Conservation (phyloP, 1,140 invertebrate species). For the Dendrolimus punctatus region DNA sequence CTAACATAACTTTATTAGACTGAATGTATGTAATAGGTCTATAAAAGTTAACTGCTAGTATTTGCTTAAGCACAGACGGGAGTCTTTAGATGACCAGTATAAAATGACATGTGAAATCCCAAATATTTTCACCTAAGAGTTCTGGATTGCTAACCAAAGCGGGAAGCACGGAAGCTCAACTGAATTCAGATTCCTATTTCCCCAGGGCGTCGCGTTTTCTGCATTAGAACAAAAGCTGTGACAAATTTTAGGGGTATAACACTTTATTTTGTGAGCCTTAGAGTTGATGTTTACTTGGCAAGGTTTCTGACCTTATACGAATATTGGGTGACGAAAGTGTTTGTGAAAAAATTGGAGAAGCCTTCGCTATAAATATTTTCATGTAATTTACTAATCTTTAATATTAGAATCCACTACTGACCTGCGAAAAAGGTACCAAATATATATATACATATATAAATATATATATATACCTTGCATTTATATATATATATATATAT, state of each 20-base stretch:
- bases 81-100: slow-evolving; percentile 21
- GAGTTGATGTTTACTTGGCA: slow-evolving; percentile 23
- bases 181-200: slow-evolving; percentile 37
- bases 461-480: too few relatives aligned
- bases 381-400: background rate
- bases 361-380: background rate
- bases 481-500: too few relatives aligned
- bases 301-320: slow-evolving; percentile 28
- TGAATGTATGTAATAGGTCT: slow-evolving; percentile 45
- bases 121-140: background rate
- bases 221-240: slow-evolving; percentile 44
- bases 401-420: too few relatives aligned
- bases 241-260: slow-evolving; percentile 16
- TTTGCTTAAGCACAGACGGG: slow-evolving; percentile 46
- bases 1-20: slow-evolving; percentile 40
- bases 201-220: slow-evolving; percentile 37
- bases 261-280: slow-evolving; percentile 26
- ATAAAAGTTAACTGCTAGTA: slow-evolving; percentile 54
- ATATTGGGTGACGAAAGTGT: slow-evolving; percentile 39
- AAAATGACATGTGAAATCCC: slow-evolving; percentile 22
- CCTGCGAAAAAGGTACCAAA: too few relatives aligned
- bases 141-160: slow-evolving; percentile 2
- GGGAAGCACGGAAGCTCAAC: slow-evolving; percentile 21
- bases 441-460: too few relatives aligned
- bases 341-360: slow-evolving; percentile 22